Conservation (phyloP, 92 coral and sea anemone species). For the Phymanthus crucifer region DNA sequence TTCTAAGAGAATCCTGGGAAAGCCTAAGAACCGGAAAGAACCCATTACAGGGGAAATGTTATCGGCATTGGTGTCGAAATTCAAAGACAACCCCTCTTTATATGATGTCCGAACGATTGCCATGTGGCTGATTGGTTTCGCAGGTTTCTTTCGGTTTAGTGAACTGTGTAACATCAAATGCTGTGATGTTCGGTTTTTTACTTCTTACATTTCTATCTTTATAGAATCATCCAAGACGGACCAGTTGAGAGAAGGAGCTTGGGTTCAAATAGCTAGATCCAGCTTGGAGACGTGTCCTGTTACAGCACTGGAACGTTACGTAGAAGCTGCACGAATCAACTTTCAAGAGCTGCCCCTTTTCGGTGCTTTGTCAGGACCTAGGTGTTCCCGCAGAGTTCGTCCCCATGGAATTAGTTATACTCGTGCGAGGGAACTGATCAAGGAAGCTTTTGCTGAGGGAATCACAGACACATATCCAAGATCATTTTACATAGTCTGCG, state of each 20-base stretch:
- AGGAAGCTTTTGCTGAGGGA: conserved; percentile 52
- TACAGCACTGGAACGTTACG: not conserved
- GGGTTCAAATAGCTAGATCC: conserved; percentile 58
- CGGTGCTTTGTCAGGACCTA: conserved; percentile 30
- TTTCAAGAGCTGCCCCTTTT: conserved; percentile 35
- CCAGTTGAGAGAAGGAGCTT: conserved; percentile 55
- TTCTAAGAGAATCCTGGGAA: too few relatives aligned
- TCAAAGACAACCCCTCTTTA: too few relatives aligned
- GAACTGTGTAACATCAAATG: too few relatives aligned
- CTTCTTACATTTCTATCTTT: too few relatives aligned
- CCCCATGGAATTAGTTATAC: conserved; percentile 42
- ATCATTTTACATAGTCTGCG: conserved; percentile 40
- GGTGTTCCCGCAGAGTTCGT: too few relatives aligned
- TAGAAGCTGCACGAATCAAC: conserved; percentile 22
- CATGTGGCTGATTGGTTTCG: conserved; percentile 40
- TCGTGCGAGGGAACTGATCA: conserved; percentile 43
- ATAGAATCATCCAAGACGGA: conserved; percentile 53
- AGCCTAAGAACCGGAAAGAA: too few relatives aligned
- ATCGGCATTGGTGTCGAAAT: too few relatives aligned
- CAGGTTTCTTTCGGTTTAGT: conserved; percentile 49
- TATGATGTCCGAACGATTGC: conserved; percentile 48
- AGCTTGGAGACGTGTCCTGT: too few relatives aligned
- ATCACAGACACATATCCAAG: conserved; percentile 40
- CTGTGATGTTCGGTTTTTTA: too few relatives aligned
- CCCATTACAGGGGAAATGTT: too few relatives aligned